Conservation (phyloP, 2,797 vertebrate species). For the Brachyrhaphis roseni region DNA sequence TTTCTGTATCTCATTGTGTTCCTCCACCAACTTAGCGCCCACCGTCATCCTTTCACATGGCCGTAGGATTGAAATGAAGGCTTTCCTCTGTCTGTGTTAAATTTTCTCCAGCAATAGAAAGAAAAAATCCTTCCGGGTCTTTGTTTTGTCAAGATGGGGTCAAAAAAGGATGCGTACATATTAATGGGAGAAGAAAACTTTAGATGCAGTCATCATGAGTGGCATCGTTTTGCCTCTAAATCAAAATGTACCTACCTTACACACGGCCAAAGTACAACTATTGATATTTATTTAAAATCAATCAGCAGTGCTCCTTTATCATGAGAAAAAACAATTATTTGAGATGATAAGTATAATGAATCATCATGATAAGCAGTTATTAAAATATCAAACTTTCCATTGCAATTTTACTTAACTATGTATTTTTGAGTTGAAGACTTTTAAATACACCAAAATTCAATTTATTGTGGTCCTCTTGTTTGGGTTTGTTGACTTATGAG, state of each 20-base stretch:
- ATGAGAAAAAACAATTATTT: slow-evolving; percentile 84
- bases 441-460: neutral
- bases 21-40: slow-evolving; percentile 62
- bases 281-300: slow-evolving; percentile 90
- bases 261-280: slow-evolving; percentile 87
- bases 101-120: slow-evolving; percentile 78
- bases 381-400: neutral
- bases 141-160: slow-evolving; percentile 50
- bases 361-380: neutral
- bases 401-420: neutral
- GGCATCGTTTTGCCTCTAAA: slow-evolving; percentile 69
- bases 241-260: slow-evolving; percentile 39
- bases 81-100: slow-evolving; percentile 87
- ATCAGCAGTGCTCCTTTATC: slow-evolving; percentile 79
- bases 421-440: neutral
- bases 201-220: slow-evolving; percentile 51
- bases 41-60: slow-evolving; percentile 89
- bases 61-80: slow-evolving; percentile 77
- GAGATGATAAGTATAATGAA: neutral
- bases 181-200: slow-evolving; percentile 87
- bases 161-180: slow-evolving; percentile 88
- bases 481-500: neutral
- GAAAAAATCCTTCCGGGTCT: slow-evolving; percentile 64
- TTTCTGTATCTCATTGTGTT: slow-evolving; percentile 94
- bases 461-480: neutral